Evolutionary conservation across 1,140 invertebrate species (phyloP).

Genomic region (Zaprionus camerounensis): DNA sequence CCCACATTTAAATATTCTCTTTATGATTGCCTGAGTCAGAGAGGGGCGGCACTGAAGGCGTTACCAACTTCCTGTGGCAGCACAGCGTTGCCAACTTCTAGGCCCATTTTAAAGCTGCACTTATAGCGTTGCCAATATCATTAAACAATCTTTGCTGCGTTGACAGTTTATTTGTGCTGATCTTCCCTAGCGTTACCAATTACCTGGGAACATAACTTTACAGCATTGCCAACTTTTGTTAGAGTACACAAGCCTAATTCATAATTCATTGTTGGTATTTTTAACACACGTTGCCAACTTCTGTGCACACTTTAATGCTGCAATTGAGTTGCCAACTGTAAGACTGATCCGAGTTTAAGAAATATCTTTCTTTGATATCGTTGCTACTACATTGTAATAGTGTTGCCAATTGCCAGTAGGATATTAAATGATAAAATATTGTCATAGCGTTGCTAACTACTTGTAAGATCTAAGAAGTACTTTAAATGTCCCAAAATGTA

Average conservation of each 20-base stretch:
- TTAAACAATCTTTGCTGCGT: not conserved
- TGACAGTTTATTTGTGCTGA: not conserved
- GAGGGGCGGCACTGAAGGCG: not conserved
- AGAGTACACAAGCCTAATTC: too few species aligned
- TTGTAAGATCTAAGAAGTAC: too few species aligned
- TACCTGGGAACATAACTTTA: not conserved
- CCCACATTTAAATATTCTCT: constrained; percentile 20
- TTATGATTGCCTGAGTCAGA: constrained; percentile 1
- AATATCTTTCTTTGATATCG: too few species aligned
- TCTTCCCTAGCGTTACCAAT: not conserved
- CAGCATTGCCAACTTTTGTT: not conserved
- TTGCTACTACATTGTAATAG: not conserved
- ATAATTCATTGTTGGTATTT: not conserved
- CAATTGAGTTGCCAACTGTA: too few species aligned
- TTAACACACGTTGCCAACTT: not conserved
- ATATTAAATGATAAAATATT: not conserved
- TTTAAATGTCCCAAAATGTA: too few species aligned
- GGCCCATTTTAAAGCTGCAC: not conserved
- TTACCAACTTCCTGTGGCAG: not conserved
- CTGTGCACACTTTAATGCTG: too few species aligned
- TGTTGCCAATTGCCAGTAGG: not conserved
- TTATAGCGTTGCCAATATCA: not conserved
- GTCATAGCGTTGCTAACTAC: not conserved
- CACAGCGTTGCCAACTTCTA: not conserved
- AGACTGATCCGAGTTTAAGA: too few species aligned